Evolutionary conservation across 1,140 invertebrate genomes (phyloP).

Genomic region (Lasioglossum albipes): DNA sequence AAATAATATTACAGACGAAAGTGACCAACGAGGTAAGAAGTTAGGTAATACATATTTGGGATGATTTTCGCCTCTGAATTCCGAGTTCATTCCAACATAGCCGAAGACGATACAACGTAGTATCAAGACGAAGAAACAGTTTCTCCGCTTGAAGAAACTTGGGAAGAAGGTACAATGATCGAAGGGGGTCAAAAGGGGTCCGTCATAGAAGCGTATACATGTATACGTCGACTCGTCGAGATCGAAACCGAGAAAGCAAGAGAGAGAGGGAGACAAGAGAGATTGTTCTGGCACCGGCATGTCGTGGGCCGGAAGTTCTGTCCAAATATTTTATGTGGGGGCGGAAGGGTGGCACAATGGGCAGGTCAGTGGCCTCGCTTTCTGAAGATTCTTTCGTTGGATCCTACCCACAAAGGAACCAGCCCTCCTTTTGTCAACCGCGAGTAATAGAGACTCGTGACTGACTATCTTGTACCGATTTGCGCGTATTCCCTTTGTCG

Average conservation of each 20-base stretch:
- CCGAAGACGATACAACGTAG: not conserved
- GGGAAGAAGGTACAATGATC: not conserved
- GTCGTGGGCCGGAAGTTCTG: slow-evolving; percentile 42
- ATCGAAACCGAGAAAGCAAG: not conserved
- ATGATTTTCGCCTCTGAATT: not conserved
- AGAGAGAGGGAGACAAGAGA: not conserved
- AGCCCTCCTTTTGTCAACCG: slow-evolving; percentile 22
- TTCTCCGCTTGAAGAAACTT: not conserved
- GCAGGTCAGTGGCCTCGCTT: slow-evolving; percentile 40
- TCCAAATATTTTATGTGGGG: slow-evolving; percentile 51
- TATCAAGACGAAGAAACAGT: not conserved
- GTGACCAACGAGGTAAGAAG: no score
- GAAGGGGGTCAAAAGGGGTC: not conserved
- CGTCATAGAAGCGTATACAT: not conserved
- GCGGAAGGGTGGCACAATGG: slow-evolving; percentile 35
- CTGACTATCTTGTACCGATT: slow-evolving; percentile 9
- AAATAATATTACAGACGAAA: no score
- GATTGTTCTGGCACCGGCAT: slow-evolving; percentile 17
- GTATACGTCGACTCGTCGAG: not conserved
- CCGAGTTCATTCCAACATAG: not conserved
- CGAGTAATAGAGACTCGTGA: not conserved
- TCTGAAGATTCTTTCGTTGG: slow-evolving; percentile 29
- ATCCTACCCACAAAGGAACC: slow-evolving; percentile 12
- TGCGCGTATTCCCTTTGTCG: not conserved
- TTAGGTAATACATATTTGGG: no score